phyloP scores from a whole-genome alignment of 1,140 invertebrate genomes.

The Phthorimaea operculella region DNA sequence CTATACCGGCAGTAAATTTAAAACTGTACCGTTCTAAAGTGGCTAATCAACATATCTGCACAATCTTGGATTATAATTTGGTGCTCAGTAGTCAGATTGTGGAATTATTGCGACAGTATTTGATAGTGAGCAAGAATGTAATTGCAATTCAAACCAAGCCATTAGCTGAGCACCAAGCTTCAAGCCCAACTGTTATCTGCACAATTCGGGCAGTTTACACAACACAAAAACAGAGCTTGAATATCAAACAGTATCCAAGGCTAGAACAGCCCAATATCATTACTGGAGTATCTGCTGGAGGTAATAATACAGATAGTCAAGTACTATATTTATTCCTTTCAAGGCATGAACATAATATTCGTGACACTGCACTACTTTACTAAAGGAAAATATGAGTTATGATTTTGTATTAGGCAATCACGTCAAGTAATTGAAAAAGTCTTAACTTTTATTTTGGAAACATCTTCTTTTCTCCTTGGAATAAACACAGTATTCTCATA shows the following conservation, averaged over 20 bases:
- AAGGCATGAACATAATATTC: too few species aligned
- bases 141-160: conserved; percentile 41
- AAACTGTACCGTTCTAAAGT: conserved; percentile 33
- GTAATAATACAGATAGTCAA: conserved; percentile 23
- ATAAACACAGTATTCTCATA: too few species aligned
- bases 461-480: too few species aligned
- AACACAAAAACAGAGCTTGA: conserved; percentile 16
- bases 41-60: conserved; percentile 35
- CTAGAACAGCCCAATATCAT: conserved; percentile 59
- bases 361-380: too few species aligned
- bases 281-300: conserved; percentile 50
- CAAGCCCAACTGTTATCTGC: conserved; percentile 20
- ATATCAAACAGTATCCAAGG: conserved; percentile 26
- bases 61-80: conserved; percentile 43
- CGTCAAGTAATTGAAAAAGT: too few species aligned
- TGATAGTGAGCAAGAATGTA: conserved; percentile 34
- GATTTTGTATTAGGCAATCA: too few species aligned
- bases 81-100: conserved; percentile 44
- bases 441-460: too few species aligned
- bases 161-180: conserved; percentile 41
- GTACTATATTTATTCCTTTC: too few species aligned
- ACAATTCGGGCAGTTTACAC: conserved; percentile 37
- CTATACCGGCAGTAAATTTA: conserved; percentile 33
- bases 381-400: too few species aligned
- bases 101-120: conserved; percentile 33